Evolutionary conservation across 2,888 invertebrate species (phyloP).

Genomic region (Cheilosia pagana): DNA sequence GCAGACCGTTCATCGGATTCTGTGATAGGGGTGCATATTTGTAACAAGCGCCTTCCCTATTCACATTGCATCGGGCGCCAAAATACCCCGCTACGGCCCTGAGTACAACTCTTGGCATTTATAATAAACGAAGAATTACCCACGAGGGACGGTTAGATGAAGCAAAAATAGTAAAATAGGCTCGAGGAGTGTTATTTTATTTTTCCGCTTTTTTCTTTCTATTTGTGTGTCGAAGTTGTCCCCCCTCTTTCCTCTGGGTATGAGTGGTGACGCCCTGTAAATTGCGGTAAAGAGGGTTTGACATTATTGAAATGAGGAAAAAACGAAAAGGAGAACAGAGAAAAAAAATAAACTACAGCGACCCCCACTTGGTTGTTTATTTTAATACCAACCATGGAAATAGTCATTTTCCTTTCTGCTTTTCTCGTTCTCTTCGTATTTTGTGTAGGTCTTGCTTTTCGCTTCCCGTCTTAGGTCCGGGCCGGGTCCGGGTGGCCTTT

Average conservation of each 20-base stretch:
- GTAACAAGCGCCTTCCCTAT: too few species aligned
- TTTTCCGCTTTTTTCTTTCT: constrained; percentile 8
- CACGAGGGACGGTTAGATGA: constrained; percentile 54
- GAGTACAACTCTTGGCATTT: constrained; percentile 37
- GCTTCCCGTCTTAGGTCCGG: constrained; percentile 14
- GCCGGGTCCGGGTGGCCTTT: constrained; percentile 23
- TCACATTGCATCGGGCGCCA: not conserved
- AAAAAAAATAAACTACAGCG: constrained; percentile 28
- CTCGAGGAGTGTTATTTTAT: constrained; percentile 45
- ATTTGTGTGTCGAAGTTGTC: constrained; percentile 1
- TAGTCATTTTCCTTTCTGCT: constrained; percentile 65
- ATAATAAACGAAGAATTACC: constrained; percentile 61
- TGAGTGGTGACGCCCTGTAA: constrained; percentile 47
- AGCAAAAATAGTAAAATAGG: constrained; percentile 49
- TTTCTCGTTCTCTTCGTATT: constrained; percentile 47
- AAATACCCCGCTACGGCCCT: not conserved
- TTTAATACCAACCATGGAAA: constrained; percentile 58
- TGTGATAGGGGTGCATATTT: too few species aligned
- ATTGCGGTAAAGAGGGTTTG: constrained; percentile 70
- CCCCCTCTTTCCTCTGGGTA: constrained; percentile 10
- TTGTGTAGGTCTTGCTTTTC: constrained; percentile 49
- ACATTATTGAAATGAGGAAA: constrained; percentile 70
- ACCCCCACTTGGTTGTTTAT: constrained; percentile 50
- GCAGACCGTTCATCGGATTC: too few species aligned
- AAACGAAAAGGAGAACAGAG: too few species aligned